Evolutionary conservation across 2,113 vertebrate species (phyloP).

Genomic region (Saguinus imperator): DNA sequence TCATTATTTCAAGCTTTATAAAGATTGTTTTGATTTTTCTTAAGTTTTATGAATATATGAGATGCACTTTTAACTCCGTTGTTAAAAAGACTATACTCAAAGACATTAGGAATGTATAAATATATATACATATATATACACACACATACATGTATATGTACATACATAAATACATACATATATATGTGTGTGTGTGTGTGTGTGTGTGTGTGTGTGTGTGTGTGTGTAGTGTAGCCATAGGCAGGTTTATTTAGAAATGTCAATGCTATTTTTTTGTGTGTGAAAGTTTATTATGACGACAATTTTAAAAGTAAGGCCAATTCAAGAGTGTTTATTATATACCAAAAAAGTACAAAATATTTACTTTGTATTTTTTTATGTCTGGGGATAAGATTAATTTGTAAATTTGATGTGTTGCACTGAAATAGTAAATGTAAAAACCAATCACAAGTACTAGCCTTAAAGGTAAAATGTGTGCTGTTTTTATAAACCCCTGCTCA

Average conservation of each 20-base stretch:
- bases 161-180: too few species aligned
- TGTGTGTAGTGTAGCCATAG: background rate
- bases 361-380: background rate
- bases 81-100: background rate
- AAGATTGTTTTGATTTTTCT: conserved; percentile 7
- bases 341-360: background rate
- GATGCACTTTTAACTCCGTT: background rate
- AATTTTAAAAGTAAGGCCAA: conserved; percentile 20
- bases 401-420: background rate
- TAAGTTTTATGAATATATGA: conserved; percentile 15
- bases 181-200: too few species aligned
- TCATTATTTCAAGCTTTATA: conserved; percentile 42
- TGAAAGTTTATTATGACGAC: background rate
- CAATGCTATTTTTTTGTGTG: background rate
- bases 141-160: too few species aligned
- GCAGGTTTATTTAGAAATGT: conserved; percentile 18
- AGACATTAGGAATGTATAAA: background rate
- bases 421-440: background rate
- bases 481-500: background rate
- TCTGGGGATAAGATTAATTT: background rate
- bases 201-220: too few species aligned
- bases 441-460: background rate
- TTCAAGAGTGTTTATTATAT: background rate
- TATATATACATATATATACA: background rate
- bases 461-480: background rate